Base-by-base conservation (phyloP, 1,140 invertebrate genomes). In the Mamestra configurata region DNA sequence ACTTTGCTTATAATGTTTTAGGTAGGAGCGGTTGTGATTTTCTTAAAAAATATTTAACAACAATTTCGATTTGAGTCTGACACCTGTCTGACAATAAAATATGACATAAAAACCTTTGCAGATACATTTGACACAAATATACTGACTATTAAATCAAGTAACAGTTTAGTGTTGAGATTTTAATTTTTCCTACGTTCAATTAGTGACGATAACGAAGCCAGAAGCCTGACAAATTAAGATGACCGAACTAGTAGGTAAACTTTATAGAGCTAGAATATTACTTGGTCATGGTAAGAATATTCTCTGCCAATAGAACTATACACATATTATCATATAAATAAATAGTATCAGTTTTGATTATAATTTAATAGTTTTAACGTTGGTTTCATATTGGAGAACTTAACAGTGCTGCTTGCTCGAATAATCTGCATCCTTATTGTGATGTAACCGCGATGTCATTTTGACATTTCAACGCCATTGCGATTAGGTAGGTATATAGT, bases 231-330 rank as follows among this genome's bases (percentile, higher is more conserved):
- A 55, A 55, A 55, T 8, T 22, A 53, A 53, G 6, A 22, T 22
- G 20, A 27, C 8, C 4, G 53, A 55, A 49, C 43, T n/a, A 49
- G 13, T 55, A n/a, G n/a, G n/a, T 20, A 11, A 24, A 24, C 13
- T 24, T 55, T 61, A 11, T n/a, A 61, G 15, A 35, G 27, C 7
- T 59, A 59, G 24, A 15, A 61, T 55, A 20, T 55, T 18, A 61
- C 13, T 61, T 61, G 57, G 57, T 61, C 57, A 61, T 35, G 57
- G 57, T 61, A 24, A 66, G 64, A 46, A 43, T 43, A 66, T 37
- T 22, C 64, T 68, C 40, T 68, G 40, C 11, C 59, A 49, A 40
- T 20, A 64, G 37, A 24, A 22, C n/a, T 46, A 46, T 49, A 68
- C n/a, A 68, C n/a, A 24, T 46, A 31, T 31, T 31, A 31, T 31